These are phyloP conservation scores for Operophtera brumata DNA, from an alignment of 2,888 invertebrate genomes.

Conservation along the genomic window DNA sequence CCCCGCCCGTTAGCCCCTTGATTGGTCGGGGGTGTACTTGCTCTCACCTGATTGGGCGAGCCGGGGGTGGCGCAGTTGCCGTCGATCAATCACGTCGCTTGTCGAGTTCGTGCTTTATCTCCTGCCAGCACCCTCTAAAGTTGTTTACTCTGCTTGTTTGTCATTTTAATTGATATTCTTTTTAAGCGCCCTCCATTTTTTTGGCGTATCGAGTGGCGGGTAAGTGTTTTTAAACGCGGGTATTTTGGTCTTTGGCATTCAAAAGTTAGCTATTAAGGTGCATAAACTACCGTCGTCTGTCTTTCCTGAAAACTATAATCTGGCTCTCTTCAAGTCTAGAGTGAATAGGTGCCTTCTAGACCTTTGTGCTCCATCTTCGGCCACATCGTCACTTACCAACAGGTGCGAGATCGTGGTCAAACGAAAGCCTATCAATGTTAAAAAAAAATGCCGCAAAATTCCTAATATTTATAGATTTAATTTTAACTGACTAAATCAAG, in stretches of 20 bases:
- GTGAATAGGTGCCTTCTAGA: too few relatives aligned
- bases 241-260: not conserved
- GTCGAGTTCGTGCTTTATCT: constrained; percentile 69
- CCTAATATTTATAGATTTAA: too few relatives aligned
- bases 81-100: constrained; percentile 54
- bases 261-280: not conserved
- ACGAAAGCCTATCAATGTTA: too few relatives aligned
- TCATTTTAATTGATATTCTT: constrained; percentile 69
- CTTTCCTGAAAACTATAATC: too few relatives aligned
- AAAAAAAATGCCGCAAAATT: too few relatives aligned
- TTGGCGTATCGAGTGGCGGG: constrained; percentile 29
- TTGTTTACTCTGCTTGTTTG: constrained; percentile 78
- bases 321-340: too few relatives aligned
- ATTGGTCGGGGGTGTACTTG: constrained; percentile 45
- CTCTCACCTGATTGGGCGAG: constrained; percentile 52
- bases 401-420: too few relatives aligned
- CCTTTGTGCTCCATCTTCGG: too few relatives aligned
- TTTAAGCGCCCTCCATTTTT: constrained; percentile 49
- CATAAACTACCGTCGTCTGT: too few relatives aligned
- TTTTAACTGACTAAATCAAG: too few relatives aligned
- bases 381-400: too few relatives aligned
- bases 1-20: constrained; percentile 18
- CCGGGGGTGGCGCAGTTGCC: constrained; percentile 43
- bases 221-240: constrained; percentile 22
- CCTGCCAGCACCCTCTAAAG: constrained; percentile 59